Evolutionary conservation across 2,888 invertebrate species (phyloP), one percentile per base, ranked within the genome.

Genomic region (Trichacis sp.): DNA sequence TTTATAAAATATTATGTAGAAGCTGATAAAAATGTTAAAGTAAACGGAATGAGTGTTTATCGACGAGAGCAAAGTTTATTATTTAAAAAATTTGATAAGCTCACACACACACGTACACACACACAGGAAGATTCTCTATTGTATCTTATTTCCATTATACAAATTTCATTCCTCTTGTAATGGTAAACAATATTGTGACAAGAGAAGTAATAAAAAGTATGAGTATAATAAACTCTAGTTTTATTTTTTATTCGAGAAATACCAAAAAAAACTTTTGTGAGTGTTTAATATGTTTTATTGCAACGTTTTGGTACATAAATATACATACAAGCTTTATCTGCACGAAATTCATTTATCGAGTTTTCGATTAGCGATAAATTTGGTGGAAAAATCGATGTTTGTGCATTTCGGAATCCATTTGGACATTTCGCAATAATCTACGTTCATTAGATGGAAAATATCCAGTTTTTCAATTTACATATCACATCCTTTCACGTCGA

Each of bases 231-330:
- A 48, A 11, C 11, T 50, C 15, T 6, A n/a, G n/a, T n/a, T 12
- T 50, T 50, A n/a, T 50, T 14, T 6, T 30, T 48, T 30, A 3
- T 30, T 48, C 29, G 9, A 29, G 4, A 4, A 29, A 38, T 38
- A 38, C 4, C 38, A 12, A 11, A 6, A 12, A 38, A n/a, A 38
- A 38, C 11, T n/a, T 38, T 9, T 38, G 14, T 38, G n/a, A n/a
- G n/a, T n/a, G 38, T 38, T n/a, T 38, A n/a, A 38, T 38, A 4
- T 83, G 77, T 74, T 81, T 81, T 82, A 79, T 82, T 81, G 82
- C 77, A 83, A 83, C 77, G 46, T 73, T 82, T 81, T 78, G 75
- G 81, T 83, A 82, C 81, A 82, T 80, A 83, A 82, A 83, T 83
- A 83, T 82, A 82, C 79, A 82, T 81, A 77, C 73, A 78, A 73